Evolutionary conservation across 2,797 vertebrate species (phyloP).

Genomic region (Falco cherrug): DNA sequence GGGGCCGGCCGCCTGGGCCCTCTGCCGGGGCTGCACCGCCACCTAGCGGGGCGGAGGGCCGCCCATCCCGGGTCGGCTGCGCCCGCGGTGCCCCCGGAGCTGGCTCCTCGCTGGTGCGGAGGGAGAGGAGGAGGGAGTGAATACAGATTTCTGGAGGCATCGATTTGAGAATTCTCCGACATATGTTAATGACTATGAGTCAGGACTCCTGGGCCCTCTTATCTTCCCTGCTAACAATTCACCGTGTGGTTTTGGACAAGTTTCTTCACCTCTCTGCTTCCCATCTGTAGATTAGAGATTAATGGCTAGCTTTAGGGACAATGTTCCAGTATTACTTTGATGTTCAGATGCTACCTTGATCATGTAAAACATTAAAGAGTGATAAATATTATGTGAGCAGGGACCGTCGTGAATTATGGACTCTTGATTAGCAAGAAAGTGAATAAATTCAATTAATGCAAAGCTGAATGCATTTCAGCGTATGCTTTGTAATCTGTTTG

Average conservation of each 20-base stretch:
- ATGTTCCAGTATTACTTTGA: constrained; percentile 32
- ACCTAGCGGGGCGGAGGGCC: constrained; percentile 12
- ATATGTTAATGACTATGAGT: constrained; percentile 49
- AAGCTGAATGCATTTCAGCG: constrained; percentile 43
- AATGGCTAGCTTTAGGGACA: constrained; percentile 35
- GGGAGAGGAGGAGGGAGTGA: constrained; percentile 10
- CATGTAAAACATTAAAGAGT: constrained; percentile 11
- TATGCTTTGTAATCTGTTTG: constrained; percentile 71
- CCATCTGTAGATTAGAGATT: constrained; percentile 45
- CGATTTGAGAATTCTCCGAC: constrained; percentile 39
- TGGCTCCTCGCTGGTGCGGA: not conserved
- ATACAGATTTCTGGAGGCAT: constrained; percentile 55
- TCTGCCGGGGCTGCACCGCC: constrained; percentile 7
- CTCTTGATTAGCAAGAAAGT: constrained; percentile 62
- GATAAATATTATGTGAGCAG: constrained; percentile 40
- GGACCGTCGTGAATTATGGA: not conserved
- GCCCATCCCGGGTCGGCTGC: no score
- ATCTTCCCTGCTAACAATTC: constrained; percentile 33
- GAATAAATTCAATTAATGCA: constrained; percentile 69
- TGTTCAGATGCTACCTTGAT: not conserved
- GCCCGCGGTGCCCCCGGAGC: not conserved
- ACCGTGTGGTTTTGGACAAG: not conserved
- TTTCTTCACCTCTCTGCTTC: constrained; percentile 43
- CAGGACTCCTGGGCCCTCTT: constrained; percentile 61
- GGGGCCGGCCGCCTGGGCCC: no score